Percentiles rank a stretch among this genome's conserved stretches.
These are phyloP conservation scores for Lasius fuliginosus DNA, from an alignment of 2,888 invertebrate genomes.

Conservation along the genomic window DNA sequence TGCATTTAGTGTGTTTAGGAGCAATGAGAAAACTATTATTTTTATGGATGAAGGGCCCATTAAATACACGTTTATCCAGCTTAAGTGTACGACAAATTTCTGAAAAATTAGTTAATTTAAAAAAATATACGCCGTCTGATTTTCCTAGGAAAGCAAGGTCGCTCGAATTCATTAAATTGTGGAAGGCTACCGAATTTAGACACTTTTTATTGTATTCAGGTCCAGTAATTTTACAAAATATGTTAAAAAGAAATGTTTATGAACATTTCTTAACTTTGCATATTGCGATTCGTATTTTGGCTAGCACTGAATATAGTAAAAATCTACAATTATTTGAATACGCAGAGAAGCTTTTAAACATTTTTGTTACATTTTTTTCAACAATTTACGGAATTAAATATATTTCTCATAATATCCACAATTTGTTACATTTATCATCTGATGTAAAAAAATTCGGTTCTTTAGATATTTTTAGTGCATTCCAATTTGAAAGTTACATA, in stretches of 20 bases:
- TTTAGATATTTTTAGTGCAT: background rate
- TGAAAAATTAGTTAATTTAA: background rate
- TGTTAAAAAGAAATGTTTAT: slow-evolving; percentile 1
- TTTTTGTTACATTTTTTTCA: background rate
- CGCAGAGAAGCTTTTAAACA: slow-evolving; percentile 15
- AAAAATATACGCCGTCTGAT: background rate
- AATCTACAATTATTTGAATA: background rate
- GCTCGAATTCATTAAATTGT: background rate
- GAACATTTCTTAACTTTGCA: background rate
- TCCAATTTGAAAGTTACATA: background rate
- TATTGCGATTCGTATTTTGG: background rate
- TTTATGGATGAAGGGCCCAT: background rate
- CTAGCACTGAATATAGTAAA: background rate
- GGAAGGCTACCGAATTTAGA: background rate
- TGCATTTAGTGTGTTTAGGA: background rate
- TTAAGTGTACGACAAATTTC: background rate
- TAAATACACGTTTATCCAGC: background rate
- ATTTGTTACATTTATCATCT: background rate
- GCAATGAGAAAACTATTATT: background rate
- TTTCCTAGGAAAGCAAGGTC: background rate
- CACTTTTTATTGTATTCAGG: background rate
- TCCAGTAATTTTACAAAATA: background rate
- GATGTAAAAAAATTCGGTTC: background rate
- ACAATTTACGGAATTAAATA: background rate
- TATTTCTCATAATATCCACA: background rate